Evolutionary conservation across 2,797 vertebrate genomes (phyloP).

Genomic region (Manis javanica): DNA sequence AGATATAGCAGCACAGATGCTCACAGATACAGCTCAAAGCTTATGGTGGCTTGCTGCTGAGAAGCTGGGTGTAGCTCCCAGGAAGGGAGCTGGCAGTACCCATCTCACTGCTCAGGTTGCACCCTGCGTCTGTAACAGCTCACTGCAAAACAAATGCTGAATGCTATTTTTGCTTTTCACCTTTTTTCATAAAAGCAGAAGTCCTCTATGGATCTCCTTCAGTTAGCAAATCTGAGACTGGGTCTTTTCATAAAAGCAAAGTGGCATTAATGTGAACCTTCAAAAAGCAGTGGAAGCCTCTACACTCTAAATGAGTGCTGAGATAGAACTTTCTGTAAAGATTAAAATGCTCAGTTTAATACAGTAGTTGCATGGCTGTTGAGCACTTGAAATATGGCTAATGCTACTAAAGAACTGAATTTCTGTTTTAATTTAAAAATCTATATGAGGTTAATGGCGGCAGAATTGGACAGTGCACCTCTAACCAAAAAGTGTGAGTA

Average conservation of each 20-base stretch:
- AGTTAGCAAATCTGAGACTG: neutral
- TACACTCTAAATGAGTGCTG: neutral
- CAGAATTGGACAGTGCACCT: neutral
- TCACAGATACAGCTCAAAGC: neutral
- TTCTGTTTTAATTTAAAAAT: slow-evolving; percentile 45
- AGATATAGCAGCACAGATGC: neutral
- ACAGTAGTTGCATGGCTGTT: neutral
- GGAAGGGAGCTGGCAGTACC: neutral
- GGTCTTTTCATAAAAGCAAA: neutral
- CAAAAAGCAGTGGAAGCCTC: neutral
- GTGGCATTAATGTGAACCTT: neutral
- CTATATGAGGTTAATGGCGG: neutral
- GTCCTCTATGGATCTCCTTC: neutral
- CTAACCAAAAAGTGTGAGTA: neutral
- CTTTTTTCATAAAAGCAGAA: neutral
- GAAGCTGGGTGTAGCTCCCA: neutral
- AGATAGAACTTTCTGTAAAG: neutral
- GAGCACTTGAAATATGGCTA: neutral
- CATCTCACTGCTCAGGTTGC: neutral
- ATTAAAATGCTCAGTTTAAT: slow-evolving; percentile 25
- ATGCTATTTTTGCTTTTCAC: neutral
- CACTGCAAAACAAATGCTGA: neutral
- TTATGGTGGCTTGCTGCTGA: neutral
- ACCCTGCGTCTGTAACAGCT: neutral
- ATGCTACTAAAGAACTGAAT: neutral